These are phyloP conservation scores for Suillia variegata DNA, from an alignment of 2,888 invertebrate genomes.

Conservation along the genomic window DNA sequence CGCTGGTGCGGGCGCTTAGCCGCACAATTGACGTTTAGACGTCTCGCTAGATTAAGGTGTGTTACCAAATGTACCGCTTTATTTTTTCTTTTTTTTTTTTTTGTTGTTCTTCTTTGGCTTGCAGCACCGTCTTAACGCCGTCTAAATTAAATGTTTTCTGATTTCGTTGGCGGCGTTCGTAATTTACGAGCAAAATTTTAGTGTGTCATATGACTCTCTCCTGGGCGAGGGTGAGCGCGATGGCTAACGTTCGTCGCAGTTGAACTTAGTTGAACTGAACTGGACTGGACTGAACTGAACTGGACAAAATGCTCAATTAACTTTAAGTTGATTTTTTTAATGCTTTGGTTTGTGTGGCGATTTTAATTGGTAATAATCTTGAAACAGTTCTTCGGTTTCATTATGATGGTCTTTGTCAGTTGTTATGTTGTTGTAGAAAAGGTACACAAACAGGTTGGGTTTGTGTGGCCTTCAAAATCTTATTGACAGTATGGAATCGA, in stretches of 20 bases:
- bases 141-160: constrained; percentile 15
- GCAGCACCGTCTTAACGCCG: background rate
- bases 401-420: background rate
- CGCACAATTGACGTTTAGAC: constrained; percentile 24
- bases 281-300: too few species aligned
- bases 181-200: background rate
- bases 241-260: background rate
- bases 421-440: background rate
- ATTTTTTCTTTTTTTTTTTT: constrained; percentile 12
- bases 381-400: constrained; percentile 5
- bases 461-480: constrained; percentile 1
- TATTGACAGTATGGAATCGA: background rate
- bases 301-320: constrained; percentile 38
- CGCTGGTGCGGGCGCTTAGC: constrained; percentile 18
- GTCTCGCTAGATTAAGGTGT: constrained; percentile 36
- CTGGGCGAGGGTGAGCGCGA: background rate
- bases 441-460: background rate
- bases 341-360: constrained; percentile 2
- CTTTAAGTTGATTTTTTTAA: constrained; percentile 48
- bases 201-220: too few species aligned
- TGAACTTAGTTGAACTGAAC: too few species aligned
- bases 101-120: constrained; percentile 11
- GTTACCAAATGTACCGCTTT: constrained; percentile 17
- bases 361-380: constrained; percentile 21
- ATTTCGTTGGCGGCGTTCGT: constrained; percentile 9